phyloP scores from a whole-genome alignment of 2,797 vertebrate species.

The Hipposideros larvatus region DNA sequence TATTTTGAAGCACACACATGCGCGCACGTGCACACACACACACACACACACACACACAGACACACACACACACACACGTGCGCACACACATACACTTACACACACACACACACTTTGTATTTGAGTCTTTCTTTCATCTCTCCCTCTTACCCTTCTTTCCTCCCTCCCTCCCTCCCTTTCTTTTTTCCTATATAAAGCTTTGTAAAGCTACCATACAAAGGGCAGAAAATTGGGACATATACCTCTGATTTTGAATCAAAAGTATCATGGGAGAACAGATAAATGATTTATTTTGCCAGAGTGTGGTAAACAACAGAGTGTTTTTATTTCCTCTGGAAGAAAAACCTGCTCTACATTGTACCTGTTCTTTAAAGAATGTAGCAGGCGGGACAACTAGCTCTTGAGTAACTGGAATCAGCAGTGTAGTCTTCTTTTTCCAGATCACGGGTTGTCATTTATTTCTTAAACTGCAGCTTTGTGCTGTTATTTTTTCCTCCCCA shows the following conservation, averaged over 20 bases:
- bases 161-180: not conserved
- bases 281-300: constrained; percentile 62
- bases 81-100: no score
- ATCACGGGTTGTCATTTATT: constrained; percentile 79
- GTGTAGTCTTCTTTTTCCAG: constrained; percentile 69
- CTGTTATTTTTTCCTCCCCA: constrained; percentile 53
- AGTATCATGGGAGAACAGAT: constrained; percentile 21
- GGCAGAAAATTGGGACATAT: not conserved
- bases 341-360: not conserved
- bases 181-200: not conserved
- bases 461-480: constrained; percentile 79
- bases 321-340: constrained; percentile 66
- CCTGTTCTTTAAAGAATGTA: not conserved
- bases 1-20: not conserved
- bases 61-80: no score
- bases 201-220: not conserved
- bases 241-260: constrained; percentile 53
- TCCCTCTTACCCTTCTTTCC: not conserved
- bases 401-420: constrained; percentile 66
- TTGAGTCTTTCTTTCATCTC: no score
- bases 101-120: not conserved
- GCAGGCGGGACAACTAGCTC: constrained; percentile 29
- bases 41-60: not conserved
- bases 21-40: not conserved
- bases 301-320: constrained; percentile 67